Conservation (phyloP, 2,113 vertebrate genomes). For the Passer domesticus region DNA sequence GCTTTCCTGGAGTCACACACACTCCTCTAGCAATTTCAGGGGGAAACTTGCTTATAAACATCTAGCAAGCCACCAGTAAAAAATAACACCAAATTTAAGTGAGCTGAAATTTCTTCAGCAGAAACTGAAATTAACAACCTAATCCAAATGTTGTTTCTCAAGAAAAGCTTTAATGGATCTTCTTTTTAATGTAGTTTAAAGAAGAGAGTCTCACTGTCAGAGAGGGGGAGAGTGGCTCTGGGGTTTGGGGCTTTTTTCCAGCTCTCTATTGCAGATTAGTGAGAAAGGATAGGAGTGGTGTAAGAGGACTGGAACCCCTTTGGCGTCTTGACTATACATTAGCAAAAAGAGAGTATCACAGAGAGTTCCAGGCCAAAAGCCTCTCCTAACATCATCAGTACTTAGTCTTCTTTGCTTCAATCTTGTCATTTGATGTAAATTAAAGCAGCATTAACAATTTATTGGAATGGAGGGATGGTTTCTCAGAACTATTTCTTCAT, state of each 20-base stretch:
- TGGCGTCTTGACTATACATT: neutral
- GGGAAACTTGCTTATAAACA: neutral
- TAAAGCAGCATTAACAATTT: neutral
- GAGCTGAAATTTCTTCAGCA: neutral
- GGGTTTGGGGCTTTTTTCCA: neutral
- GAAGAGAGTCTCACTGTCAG: neutral
- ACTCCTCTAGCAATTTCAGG: neutral
- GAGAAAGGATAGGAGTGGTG: neutral
- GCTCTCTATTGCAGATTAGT: neutral
- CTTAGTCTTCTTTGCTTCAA: neutral
- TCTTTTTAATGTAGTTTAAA: neutral
- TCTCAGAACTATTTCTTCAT: neutral
- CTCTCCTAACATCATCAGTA: neutral
- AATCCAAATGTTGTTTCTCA: neutral
- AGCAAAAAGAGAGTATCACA: neutral
- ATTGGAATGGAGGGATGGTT: neutral
- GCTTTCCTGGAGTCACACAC: neutral
- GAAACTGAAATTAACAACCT: neutral
- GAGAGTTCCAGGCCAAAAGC: neutral
- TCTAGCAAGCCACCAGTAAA: neutral
- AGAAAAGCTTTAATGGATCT: neutral
- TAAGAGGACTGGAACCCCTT: neutral
- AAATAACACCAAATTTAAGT: neutral
- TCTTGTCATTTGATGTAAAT: neutral
- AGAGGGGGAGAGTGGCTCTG: fast-evolving